Percentiles rank a stretch among this genome's conserved stretches.
Conservation (phyloP, 2,797 vertebrate genomes). For the Lerista edwardsae region DNA sequence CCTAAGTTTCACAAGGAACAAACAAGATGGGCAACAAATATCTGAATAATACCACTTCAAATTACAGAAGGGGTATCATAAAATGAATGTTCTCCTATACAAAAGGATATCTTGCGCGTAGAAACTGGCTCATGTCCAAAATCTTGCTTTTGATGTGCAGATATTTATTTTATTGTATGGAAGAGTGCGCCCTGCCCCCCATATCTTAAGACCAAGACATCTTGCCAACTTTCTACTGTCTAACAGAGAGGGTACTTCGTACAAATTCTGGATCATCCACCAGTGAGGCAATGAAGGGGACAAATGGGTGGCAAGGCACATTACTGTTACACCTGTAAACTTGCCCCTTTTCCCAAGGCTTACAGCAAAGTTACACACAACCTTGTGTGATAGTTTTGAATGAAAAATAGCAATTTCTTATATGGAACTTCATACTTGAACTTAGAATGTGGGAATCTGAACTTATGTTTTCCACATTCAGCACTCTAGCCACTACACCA, state of each 20-base stretch:
- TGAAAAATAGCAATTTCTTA: neutral
- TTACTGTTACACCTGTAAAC: neutral
- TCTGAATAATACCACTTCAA: neutral
- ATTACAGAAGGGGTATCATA: neutral
- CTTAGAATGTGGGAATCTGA: neutral
- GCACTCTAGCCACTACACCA: neutral
- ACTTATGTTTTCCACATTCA: neutral
- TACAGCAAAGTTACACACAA: neutral
- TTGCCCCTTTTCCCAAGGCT: too few relatives aligned
- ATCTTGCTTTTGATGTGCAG: neutral
- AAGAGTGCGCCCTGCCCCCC: neutral
- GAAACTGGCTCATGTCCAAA: neutral
- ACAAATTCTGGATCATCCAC: neutral
- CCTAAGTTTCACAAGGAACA: neutral
- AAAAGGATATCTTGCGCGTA: neutral
- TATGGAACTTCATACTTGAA: neutral
- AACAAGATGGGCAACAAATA: neutral
- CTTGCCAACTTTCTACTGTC: neutral
- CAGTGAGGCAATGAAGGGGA: too few relatives aligned
- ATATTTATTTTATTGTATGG: neutral
- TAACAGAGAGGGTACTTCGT: neutral
- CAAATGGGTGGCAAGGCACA: neutral
- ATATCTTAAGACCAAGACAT: neutral
- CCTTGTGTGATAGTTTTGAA: neutral
- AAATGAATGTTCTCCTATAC: neutral